These are phyloP conservation scores for Parauchenoglanis ngamensis DNA, from an alignment of 2,797 vertebrate species.

Conservation along the genomic window DNA sequence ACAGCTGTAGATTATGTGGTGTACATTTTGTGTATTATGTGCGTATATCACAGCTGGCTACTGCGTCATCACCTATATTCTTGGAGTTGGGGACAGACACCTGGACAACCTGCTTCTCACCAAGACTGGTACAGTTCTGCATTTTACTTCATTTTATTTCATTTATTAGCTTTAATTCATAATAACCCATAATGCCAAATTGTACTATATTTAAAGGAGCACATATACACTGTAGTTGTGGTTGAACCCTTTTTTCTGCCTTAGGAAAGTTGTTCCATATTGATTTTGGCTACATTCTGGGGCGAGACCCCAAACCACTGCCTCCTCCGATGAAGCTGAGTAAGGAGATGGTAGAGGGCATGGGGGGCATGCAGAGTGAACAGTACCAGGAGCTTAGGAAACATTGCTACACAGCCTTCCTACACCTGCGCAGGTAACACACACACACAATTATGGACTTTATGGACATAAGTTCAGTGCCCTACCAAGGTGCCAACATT, in stretches of 20 bases:
- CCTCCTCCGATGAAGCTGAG: conserved; percentile 99
- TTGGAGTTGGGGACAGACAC: conserved; percentile 95
- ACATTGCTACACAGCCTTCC: conserved; percentile 97
- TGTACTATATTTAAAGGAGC: background rate
- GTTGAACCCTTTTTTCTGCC: background rate
- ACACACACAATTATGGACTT: background rate
- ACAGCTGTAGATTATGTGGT: background rate
- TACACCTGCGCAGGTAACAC: conserved; percentile 89
- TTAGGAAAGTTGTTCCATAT: conserved; percentile 97
- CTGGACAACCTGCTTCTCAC: conserved; percentile 96
- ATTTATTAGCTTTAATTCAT: background rate
- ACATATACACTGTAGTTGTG: background rate
- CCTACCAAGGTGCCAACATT: background rate
- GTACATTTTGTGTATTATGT: background rate
- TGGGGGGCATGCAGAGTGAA: conserved; percentile 97
- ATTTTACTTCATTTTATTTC: background rate
- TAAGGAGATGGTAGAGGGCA: conserved; percentile 99
- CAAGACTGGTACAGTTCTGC: conserved; percentile 84
- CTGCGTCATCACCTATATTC: conserved; percentile 97
- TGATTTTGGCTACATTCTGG: conserved; percentile 97
- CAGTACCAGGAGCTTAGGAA: conserved; percentile 99
- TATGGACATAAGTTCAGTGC: background rate
- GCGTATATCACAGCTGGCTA: conserved; percentile 84
- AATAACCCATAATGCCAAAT: background rate
- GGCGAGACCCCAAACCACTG: conserved; percentile 94